A percentile compares a stretch with the other conserved stretches of the same genome.
phyloP scores from a whole-genome alignment of 2,888 invertebrate species.

The Altica lythri region DNA sequence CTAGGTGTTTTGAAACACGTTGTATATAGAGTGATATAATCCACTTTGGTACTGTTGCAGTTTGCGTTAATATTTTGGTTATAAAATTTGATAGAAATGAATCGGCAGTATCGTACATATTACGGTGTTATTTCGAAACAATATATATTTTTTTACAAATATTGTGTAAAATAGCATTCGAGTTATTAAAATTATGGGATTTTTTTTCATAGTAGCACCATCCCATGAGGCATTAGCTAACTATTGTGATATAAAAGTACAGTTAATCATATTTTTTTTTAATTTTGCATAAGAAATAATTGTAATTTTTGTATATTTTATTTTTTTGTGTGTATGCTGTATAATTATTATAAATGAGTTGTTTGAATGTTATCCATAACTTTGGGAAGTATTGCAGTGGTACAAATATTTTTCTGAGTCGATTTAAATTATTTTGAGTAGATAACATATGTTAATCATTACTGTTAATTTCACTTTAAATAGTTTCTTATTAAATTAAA shows the following conservation, averaged over 20 bases:
- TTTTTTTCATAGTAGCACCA: slow-evolving; percentile 21
- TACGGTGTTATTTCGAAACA: neutral
- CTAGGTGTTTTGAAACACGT: no score
- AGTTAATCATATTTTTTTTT: slow-evolving; percentile 30
- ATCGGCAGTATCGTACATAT: neutral
- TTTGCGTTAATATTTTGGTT: no score
- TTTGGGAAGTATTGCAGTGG: no score
- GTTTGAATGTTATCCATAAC: slow-evolving; percentile 18
- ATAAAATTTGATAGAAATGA: no score
- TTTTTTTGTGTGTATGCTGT: slow-evolving; percentile 6
- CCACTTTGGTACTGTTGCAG: no score
- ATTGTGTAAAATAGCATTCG: slow-evolving; percentile 10
- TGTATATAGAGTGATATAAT: no score
- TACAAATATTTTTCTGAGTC: no score
- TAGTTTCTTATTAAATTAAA: no score
- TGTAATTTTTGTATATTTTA: slow-evolving; percentile 11
- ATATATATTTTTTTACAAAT: neutral
- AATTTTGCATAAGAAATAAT: slow-evolving; percentile 19
- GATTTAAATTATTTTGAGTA: no score
- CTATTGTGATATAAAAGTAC: slow-evolving; percentile 42
- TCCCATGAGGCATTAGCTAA: slow-evolving; percentile 38
- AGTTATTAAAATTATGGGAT: slow-evolving; percentile 12
- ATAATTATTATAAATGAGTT: slow-evolving; percentile 20
- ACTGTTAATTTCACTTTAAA: no score
- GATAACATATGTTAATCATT: no score